Conservation (phyloP, 2,888 invertebrate species). For the Epiblema foenella region DNA sequence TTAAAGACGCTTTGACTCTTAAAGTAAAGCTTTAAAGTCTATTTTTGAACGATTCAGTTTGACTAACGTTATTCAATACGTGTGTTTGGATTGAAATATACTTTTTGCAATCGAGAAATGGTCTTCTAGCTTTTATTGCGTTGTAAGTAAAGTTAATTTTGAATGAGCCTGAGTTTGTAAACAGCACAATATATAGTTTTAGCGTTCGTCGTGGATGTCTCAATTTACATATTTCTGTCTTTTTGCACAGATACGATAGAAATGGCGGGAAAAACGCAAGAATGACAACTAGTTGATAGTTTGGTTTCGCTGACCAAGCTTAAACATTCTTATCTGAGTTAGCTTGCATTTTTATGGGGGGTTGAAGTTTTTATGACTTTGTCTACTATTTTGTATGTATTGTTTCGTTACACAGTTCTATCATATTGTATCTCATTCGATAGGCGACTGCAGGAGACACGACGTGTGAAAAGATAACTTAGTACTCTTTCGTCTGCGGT, state of each 20-base stretch:
- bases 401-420: neutral
- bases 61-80: neutral
- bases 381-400: neutral
- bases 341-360: constrained; percentile 12
- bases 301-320: constrained; percentile 21
- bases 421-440: too few species aligned
- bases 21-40: neutral
- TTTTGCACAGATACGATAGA: constrained; percentile 32
- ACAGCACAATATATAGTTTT: neutral
- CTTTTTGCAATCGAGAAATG: constrained; percentile 11
- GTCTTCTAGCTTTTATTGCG: neutral
- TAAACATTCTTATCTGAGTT: constrained; percentile 10
- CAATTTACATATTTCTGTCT: constrained; percentile 39
- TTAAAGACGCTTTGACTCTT: constrained; percentile 2
- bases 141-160: constrained; percentile 7
- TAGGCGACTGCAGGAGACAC: too few species aligned
- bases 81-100: neutral
- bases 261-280: constrained; percentile 25
- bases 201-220: constrained; percentile 25
- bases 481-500: neutral
- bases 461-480: too few species aligned
- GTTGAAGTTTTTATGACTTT: neutral
- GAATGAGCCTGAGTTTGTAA: neutral
- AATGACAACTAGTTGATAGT: constrained; percentile 27
- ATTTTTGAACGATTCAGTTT: neutral